Conservation (phyloP, 2,888 invertebrate species). For the Troides helena region DNA sequence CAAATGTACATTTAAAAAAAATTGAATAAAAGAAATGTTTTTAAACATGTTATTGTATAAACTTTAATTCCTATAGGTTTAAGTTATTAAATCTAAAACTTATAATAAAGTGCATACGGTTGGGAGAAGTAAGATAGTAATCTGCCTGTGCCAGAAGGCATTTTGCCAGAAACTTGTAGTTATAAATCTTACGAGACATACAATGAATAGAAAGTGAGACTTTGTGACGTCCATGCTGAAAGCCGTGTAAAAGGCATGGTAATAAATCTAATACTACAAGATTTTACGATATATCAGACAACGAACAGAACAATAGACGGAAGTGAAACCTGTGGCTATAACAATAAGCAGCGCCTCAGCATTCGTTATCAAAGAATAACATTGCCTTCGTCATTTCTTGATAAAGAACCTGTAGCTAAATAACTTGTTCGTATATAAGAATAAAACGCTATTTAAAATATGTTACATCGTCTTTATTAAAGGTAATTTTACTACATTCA, state of each 20-base stretch:
- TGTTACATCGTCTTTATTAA: no score
- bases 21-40: background rate
- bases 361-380: background rate
- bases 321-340: background rate
- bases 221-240: slow-evolving; percentile 35
- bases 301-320: background rate
- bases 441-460: no score
- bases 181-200: slow-evolving; percentile 64
- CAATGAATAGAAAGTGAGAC: slow-evolving; percentile 60
- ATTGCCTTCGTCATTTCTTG: background rate
- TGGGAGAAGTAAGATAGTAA: slow-evolving; percentile 56
- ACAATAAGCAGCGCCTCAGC: background rate
- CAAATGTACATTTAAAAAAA: no score
- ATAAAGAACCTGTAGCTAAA: no score
- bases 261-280: background rate
- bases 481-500: background rate
- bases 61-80: background rate
- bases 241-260: slow-evolving; percentile 6
- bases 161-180: slow-evolving; percentile 68
- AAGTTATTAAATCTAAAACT: slow-evolving; percentile 7
- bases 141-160: slow-evolving; percentile 69
- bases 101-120: slow-evolving; percentile 13
- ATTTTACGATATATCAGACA: background rate
- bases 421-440: no score
- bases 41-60: background rate